A percentile compares a stretch with the other conserved stretches of the same genome.
These are phyloP conservation scores for Lamprologus lemairii DNA, from an alignment of 2,113 vertebrate genomes.

Conservation along the genomic window DNA sequence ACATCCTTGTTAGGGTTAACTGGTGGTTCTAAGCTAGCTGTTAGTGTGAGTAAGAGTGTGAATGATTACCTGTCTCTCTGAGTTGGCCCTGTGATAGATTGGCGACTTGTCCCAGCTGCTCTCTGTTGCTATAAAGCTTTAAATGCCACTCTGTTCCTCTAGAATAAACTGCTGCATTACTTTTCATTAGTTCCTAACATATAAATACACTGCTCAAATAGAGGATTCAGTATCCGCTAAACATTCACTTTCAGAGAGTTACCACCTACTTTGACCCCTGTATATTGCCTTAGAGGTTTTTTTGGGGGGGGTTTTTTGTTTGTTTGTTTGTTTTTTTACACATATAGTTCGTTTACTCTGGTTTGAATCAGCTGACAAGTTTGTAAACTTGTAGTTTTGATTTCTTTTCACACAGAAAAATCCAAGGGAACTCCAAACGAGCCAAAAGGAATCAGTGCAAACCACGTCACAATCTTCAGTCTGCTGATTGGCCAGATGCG, in stretches of 20 bases:
- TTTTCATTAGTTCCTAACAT: neutral
- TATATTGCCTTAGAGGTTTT: neutral
- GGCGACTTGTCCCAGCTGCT: neutral
- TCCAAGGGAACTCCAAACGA: rapidly evolving
- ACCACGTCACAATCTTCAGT: neutral
- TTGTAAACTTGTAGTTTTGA: neutral
- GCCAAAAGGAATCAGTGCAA: rapidly evolving
- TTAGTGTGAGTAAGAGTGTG: neutral
- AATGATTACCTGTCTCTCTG: neutral
- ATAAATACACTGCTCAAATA: neutral
- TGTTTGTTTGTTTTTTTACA: neutral
- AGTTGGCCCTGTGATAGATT: neutral
- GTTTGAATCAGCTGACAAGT: neutral
- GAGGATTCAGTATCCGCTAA: neutral
- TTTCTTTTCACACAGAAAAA: neutral
- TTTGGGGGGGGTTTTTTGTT: no score
- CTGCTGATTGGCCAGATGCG: neutral
- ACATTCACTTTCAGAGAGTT: neutral
- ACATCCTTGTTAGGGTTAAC: neutral
- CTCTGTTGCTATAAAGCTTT: neutral
- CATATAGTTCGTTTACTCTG: rapidly evolving
- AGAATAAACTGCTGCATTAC: neutral
- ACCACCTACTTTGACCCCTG: neutral
- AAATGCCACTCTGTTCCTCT: neutral
- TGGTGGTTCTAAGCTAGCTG: neutral